phyloP scores from a whole-genome alignment of 1,140 invertebrate genomes.

The Gryon sp. region DNA sequence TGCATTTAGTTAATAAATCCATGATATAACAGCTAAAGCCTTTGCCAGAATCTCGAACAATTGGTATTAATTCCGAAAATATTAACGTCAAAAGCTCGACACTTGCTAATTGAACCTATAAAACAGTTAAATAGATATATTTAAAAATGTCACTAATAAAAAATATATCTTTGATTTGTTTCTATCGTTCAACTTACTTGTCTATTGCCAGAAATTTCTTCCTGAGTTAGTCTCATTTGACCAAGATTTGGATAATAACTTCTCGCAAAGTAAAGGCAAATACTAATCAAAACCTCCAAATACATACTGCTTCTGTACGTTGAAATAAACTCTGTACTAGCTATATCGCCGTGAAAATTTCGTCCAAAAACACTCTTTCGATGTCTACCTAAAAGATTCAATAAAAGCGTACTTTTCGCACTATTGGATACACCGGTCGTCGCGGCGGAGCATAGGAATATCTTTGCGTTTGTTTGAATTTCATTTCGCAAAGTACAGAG shows the following conservation, averaged over 20 bases:
- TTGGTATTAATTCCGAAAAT: constrained; percentile 87
- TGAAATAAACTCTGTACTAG: constrained; percentile 82
- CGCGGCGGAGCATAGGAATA: constrained; percentile 86
- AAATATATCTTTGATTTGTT: too few species aligned
- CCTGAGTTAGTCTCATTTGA: constrained; percentile 84
- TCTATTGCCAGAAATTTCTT: constrained; percentile 88
- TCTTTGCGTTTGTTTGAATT: constrained; percentile 85
- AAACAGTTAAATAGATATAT: constrained; percentile 62
- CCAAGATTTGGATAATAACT: constrained; percentile 89
- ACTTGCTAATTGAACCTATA: constrained; percentile 86
- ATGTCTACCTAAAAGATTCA: constrained; percentile 87
- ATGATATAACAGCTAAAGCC: constrained; percentile 91
- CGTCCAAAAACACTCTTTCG: constrained; percentile 90
- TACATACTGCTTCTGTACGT: constrained; percentile 89
- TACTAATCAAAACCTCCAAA: constrained; percentile 88
- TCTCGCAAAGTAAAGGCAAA: constrained; percentile 89
- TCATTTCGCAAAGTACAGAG: constrained; percentile 87
- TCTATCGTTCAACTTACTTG: constrained; percentile 78
- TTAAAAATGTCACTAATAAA: too few species aligned
- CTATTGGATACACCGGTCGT: constrained; percentile 84
- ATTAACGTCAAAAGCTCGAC: constrained; percentile 89
- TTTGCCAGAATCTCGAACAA: constrained; percentile 90
- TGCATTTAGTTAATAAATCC: constrained; percentile 89
- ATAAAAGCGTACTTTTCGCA: constrained; percentile 80
- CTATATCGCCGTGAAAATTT: constrained; percentile 86